Evolutionary conservation across 2,113 vertebrate genomes (phyloP).

Genomic region (Antechinus flavipes): DNA sequence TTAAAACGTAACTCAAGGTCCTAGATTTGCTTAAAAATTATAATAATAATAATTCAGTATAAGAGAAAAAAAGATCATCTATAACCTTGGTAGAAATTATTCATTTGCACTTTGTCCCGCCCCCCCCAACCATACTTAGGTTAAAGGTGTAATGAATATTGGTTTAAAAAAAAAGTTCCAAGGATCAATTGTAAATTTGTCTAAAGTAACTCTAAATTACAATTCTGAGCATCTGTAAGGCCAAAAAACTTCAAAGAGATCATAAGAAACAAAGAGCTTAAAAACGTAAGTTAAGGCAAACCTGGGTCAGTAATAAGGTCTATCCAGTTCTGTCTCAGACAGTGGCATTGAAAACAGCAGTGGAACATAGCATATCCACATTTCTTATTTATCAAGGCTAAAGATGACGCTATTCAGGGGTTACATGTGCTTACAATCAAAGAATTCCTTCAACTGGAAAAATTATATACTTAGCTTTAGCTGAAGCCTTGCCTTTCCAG

Average conservation of each 20-base stretch:
- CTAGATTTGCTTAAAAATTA: constrained; percentile 45
- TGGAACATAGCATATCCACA: background rate
- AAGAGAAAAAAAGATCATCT: constrained; percentile 11
- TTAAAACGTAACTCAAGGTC: constrained; percentile 18
- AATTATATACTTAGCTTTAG: background rate
- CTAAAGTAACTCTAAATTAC: constrained; percentile 31
- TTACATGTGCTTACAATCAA: background rate
- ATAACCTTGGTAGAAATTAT: background rate
- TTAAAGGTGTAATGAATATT: constrained; percentile 19
- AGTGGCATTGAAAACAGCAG: background rate
- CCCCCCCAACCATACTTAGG: background rate
- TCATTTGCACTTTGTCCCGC: constrained; percentile 10
- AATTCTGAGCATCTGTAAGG: background rate
- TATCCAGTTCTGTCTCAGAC: background rate
- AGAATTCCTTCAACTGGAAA: background rate
- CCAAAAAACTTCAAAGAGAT: constrained; percentile 63
- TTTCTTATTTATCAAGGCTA: background rate
- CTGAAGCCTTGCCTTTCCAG: background rate
- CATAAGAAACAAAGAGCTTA: constrained; percentile 56
- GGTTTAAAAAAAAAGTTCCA: constrained; percentile 33
- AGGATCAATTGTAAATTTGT: constrained; percentile 61
- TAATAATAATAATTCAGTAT: constrained; percentile 28
- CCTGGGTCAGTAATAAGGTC: constrained; percentile 62
- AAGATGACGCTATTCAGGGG: background rate
- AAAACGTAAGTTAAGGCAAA: constrained; percentile 74